Conservation (phyloP, 2,888 invertebrate species). For the Autographa pulchrina region DNA sequence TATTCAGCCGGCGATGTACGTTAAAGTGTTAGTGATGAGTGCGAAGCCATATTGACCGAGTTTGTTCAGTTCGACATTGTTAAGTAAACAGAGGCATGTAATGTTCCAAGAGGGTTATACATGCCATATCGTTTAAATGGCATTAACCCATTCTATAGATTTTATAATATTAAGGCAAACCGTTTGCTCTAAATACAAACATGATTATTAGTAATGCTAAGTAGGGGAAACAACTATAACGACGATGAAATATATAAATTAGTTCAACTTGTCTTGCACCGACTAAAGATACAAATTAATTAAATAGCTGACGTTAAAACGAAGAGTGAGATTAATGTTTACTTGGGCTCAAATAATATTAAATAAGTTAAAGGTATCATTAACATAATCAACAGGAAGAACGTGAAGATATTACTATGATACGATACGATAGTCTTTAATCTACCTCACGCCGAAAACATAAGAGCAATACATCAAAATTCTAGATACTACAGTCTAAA, state of each 20-base stretch:
- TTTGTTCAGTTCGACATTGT: constrained; percentile 1
- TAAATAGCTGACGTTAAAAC: not conserved
- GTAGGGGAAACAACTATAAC: not conserved
- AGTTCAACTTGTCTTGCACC: not conserved
- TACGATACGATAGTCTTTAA: not conserved
- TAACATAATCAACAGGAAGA: not conserved
- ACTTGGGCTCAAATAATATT: not conserved
- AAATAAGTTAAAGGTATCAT: not conserved
- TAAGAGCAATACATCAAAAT: not conserved
- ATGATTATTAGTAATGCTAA: not conserved
- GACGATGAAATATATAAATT: not conserved
- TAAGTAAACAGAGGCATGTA: not conserved
- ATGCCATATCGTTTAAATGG: not conserved
- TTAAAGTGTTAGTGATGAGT: constrained; percentile 25
- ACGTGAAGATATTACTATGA: not conserved
- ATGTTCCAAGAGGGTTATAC: constrained; percentile 1
- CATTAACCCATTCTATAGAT: not conserved
- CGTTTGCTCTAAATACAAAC: not conserved
- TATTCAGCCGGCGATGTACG: constrained; percentile 41
- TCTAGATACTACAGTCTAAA: constrained; percentile 7
- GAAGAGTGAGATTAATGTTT: not conserved
- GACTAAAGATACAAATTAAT: not conserved
- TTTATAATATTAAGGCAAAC: not conserved
- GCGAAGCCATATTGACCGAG: constrained; percentile 7
- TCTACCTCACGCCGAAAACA: not conserved